Evolutionary conservation across 2,888 invertebrate species (phyloP), one percentile per base, ranked within the genome.

Genomic region (Melipona beecheii): DNA sequence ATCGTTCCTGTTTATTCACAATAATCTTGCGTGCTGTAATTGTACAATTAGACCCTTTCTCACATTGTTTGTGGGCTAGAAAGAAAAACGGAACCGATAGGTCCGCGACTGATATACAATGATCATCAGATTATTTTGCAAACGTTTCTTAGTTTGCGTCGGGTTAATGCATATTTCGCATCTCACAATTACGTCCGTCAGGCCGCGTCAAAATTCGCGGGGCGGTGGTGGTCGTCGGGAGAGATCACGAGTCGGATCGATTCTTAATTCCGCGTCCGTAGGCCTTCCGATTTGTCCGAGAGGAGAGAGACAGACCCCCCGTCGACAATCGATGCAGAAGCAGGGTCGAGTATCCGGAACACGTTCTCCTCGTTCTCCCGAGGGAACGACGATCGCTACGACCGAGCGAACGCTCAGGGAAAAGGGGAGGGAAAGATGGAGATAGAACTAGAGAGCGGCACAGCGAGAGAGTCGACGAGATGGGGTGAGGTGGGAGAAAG

Each of bases 271-370:
- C 81, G 66, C 58, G 62, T 58, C 52, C 65, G 75, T 58, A 76
- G 79, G 81, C 81, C 84, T 84, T 81, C 66, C 88, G 79, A 84
- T 86, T 86, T 80, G 76, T 79, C 74, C 66, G 66, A 69, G 65
- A 70, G 64, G 76, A 54, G 74, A 75, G 9, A 43, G 9, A 43
- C 1, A 43, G 9, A 43, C 56, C 56, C 75, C 75, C 64, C 60
- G 86, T 80, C 88, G 86, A 75, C 85, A 77, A 78, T 86, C 83
- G 77, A 87, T 78, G 83, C 90, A 88, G 75, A 86, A 81, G 69
- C 74, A 78, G 81, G 83, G 78, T 82, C 86, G 84, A 88, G 82
- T 81, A 88, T 88, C 88, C 88, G 85, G 87, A 77, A 89, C 87
- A 85, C 84, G 81, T 86, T 86, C 86, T 71, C 88, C 87, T 80